Conservation (phyloP, 1,140 invertebrate genomes). For the Ectropis grisescens region DNA sequence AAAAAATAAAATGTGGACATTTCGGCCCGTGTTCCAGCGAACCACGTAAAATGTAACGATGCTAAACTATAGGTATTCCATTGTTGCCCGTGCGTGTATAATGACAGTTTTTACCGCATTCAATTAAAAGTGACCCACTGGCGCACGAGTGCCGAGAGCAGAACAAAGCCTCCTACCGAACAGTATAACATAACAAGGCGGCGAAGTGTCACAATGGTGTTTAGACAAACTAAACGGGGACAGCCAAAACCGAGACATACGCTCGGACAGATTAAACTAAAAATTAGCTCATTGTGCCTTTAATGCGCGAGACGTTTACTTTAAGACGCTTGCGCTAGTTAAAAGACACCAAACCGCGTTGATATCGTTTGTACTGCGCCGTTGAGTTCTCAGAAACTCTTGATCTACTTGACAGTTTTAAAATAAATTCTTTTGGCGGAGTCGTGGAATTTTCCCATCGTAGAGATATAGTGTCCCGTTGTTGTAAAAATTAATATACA, state of each 20-base stretch:
- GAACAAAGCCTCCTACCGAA: conserved; percentile 32
- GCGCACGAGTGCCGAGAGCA: conserved; percentile 18
- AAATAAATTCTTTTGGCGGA: no score
- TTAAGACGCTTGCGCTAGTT: no score
- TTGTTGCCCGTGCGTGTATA: conserved; percentile 57
- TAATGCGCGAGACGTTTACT: no score
- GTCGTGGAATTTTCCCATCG: no score
- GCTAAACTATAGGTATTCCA: conserved; percentile 42
- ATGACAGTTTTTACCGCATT: conserved; percentile 53
- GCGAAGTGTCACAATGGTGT: conserved; percentile 18
- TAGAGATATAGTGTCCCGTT: no score
- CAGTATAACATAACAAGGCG: conserved; percentile 4
- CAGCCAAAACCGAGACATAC: conserved; percentile 9
- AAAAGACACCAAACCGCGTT: no score
- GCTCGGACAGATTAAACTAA: no score
- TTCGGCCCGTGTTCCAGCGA: not conserved
- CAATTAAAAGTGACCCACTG: conserved; percentile 65
- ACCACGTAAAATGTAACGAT: conserved; percentile 16
- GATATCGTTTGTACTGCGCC: no score
- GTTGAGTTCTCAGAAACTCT: no score
- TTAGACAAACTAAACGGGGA: conserved; percentile 6
- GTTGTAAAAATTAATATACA: no score
- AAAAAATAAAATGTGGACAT: not conserved
- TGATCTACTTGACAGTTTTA: no score
- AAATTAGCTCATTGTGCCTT: no score